Percentiles rank a stretch among this genome's conserved stretches.
Evolutionary conservation across 2,113 vertebrate species (phyloP).

Genomic region (Alaudala cheleensis): DNA sequence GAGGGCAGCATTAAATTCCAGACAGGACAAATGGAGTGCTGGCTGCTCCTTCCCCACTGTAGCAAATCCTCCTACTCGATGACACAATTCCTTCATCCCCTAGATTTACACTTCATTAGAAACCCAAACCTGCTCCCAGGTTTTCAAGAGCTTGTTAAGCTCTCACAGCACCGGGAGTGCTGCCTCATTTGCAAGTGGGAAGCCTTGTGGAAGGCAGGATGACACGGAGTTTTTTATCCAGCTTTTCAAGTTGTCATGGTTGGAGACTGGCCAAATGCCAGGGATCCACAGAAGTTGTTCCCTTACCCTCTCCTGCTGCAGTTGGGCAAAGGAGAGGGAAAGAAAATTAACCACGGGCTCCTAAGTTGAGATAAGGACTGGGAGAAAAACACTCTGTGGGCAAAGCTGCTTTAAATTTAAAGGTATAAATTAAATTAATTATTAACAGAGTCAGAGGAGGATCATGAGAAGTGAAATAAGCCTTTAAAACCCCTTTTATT

Average conservation of each 20-base stretch:
- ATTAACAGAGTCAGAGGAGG: not conserved
- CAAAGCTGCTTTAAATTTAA: not conserved
- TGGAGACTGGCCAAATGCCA: not conserved
- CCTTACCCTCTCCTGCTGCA: not conserved
- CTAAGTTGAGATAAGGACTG: not conserved
- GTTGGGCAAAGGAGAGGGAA: not conserved
- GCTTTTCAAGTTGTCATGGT: not conserved
- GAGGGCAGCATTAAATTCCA: not conserved
- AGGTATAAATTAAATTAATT: not conserved
- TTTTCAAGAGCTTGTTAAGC: slow-evolving; percentile 66
- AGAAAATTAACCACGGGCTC: not conserved
- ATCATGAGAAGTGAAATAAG: not conserved
- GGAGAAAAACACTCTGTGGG: not conserved
- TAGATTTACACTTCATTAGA: slow-evolving; percentile 66
- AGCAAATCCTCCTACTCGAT: slow-evolving; percentile 50
- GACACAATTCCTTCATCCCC: slow-evolving; percentile 59
- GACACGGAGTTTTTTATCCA: not conserved
- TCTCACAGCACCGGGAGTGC: not conserved
- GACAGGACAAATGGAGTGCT: not conserved
- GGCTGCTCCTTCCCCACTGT: not conserved
- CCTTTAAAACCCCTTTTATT: not conserved
- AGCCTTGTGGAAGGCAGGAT: not conserved
- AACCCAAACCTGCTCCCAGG: slow-evolving; percentile 27
- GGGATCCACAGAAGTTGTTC: not conserved
- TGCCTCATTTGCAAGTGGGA: slow-evolving; percentile 23